phyloP scores from a whole-genome alignment of 2,888 invertebrate species.

The Shargacucullia verbasci region DNA sequence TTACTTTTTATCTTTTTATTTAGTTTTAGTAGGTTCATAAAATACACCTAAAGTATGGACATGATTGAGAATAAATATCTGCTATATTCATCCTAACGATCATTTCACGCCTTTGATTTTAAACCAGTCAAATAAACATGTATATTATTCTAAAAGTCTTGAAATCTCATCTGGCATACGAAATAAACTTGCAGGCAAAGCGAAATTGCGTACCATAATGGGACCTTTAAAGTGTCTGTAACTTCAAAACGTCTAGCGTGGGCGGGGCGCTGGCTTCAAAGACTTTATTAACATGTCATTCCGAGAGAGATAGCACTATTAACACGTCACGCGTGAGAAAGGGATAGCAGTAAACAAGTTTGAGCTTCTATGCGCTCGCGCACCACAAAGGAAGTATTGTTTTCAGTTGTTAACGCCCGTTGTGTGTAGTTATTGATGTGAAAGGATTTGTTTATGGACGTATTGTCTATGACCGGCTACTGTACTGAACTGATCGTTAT shows the following conservation, averaged over 20 bases:
- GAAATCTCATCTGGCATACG: slow-evolving; percentile 42
- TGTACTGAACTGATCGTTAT: slow-evolving; percentile 38
- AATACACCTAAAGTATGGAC: too few species aligned
- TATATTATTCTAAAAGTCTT: slow-evolving; percentile 40
- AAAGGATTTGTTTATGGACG: slow-evolving; percentile 62
- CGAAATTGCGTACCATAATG: slow-evolving; percentile 55
- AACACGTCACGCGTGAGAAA: slow-evolving; percentile 52
- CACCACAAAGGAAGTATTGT: slow-evolving; percentile 73
- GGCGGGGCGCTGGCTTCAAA: slow-evolving; percentile 69
- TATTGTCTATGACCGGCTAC: slow-evolving; percentile 65
- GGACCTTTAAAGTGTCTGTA: slow-evolving; percentile 50
- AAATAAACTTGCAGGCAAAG: slow-evolving; percentile 50
- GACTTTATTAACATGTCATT: slow-evolving; percentile 80
- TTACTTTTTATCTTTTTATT: too few species aligned
- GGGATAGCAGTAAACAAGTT: slow-evolving; percentile 58
- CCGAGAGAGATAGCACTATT: slow-evolving; percentile 64
- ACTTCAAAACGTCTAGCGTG: slow-evolving; percentile 57
- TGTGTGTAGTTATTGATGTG: slow-evolving; percentile 69
- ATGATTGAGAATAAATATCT: too few species aligned
- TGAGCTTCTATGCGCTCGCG: slow-evolving; percentile 70
- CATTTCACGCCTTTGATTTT: slow-evolving; percentile 44
- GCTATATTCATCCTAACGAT: slow-evolving; percentile 13
- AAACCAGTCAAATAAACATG: slow-evolving; percentile 45
- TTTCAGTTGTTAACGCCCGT: slow-evolving; percentile 72
- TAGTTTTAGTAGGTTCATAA: too few species aligned